Evolutionary conservation across 2,888 invertebrate genomes (phyloP).

Genomic region (Mongoloraphidia duomilia): DNA sequence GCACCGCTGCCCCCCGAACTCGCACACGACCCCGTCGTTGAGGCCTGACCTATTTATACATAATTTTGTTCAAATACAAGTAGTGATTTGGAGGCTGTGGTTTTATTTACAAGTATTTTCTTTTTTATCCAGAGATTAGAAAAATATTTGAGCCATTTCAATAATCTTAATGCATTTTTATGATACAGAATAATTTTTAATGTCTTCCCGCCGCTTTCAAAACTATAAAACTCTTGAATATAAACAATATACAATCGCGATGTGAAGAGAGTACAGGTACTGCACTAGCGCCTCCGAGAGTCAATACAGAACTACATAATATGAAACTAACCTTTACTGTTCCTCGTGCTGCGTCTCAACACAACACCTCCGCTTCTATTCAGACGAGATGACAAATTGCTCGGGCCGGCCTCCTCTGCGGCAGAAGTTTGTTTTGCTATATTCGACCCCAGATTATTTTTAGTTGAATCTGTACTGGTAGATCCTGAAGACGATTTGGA

Average conservation of each 20-base stretch:
- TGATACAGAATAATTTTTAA: neutral
- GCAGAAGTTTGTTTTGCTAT: conserved; percentile 14
- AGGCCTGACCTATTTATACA: conserved; percentile 10
- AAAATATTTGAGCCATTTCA: too few relatives aligned
- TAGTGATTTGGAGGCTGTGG: neutral
- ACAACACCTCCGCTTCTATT: conserved; percentile 32
- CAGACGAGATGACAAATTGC: conserved; percentile 31
- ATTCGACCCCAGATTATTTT: conserved; percentile 8
- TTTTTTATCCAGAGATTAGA: too few relatives aligned
- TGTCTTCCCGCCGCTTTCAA: neutral
- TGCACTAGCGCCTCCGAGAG: neutral
- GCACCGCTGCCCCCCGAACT: conserved; percentile 37
- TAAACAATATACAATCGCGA: neutral
- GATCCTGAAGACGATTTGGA: conserved; percentile 14
- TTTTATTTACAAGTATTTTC: too few relatives aligned
- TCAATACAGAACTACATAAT: neutral
- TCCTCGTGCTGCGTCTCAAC: conserved; percentile 35
- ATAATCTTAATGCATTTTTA: too few relatives aligned
- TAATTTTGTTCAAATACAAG: neutral
- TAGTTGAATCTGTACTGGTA: conserved; percentile 29
- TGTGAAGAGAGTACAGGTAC: neutral
- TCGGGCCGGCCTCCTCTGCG: conserved; percentile 24
- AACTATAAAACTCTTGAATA: neutral
- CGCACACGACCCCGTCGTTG: conserved; percentile 51
- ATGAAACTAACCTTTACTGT: conserved; percentile 27